Percentiles rank a stretch among this genome's conserved stretches.
Evolutionary conservation across 2,888 invertebrate genomes (phyloP).

Genomic region (Merodon equestris): DNA sequence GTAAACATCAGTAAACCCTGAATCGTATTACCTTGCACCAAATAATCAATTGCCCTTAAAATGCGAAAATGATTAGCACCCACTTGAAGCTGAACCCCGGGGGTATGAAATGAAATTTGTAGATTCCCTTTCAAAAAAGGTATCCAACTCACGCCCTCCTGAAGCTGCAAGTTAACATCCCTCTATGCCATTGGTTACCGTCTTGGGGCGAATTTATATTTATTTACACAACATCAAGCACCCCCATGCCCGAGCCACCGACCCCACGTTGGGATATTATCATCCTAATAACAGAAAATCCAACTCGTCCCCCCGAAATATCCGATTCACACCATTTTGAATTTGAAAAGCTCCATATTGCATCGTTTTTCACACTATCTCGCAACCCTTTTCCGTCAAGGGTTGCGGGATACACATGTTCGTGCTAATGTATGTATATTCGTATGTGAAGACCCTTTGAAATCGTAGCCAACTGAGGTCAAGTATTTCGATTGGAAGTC

Average conservation of each 20-base stretch:
- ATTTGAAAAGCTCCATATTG: constrained; percentile 60
- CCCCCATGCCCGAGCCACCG: no score
- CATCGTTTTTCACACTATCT: constrained; percentile 16
- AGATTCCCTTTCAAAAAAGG: constrained; percentile 43
- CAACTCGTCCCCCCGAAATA: constrained; percentile 29
- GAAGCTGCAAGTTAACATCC: constrained; percentile 59
- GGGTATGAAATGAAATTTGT: constrained; percentile 40
- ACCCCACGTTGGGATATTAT: constrained; percentile 50
- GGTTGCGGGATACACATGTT: constrained; percentile 4
- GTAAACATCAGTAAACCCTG: not conserved
- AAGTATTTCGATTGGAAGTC: constrained; percentile 63
- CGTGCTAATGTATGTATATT: not conserved
- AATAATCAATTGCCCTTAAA: constrained; percentile 68
- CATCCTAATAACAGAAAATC: constrained; percentile 40
- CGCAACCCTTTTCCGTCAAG: constrained; percentile 41
- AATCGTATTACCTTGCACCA: constrained; percentile 53
- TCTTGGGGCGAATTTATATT: constrained; percentile 57
- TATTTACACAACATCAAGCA: constrained; percentile 57
- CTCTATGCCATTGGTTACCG: constrained; percentile 35
- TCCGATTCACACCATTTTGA: constrained; percentile 67
- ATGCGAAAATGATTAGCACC: constrained; percentile 69
- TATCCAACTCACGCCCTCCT: constrained; percentile 33
- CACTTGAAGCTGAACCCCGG: constrained; percentile 58
- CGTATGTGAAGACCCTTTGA: constrained; percentile 45
- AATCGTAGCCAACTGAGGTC: constrained; percentile 58